A percentile compares a stretch with the other conserved stretches of the same genome.
Evolutionary conservation across 2,797 vertebrate genomes (phyloP).

Genomic region (Microhierax caerulescens): DNA sequence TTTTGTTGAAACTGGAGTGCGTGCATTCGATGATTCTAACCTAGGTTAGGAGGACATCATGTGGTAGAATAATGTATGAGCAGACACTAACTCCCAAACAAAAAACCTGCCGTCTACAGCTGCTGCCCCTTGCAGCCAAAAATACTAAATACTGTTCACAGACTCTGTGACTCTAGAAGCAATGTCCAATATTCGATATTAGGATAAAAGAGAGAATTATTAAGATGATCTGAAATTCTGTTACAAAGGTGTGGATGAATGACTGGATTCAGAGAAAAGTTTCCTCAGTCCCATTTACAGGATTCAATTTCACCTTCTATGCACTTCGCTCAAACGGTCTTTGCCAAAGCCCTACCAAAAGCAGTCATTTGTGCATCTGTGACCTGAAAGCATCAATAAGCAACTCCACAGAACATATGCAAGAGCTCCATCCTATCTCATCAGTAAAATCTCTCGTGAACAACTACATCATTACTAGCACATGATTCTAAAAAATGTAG

Average conservation of each 20-base stretch:
- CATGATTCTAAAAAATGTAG: not conserved
- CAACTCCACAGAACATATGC: not conserved
- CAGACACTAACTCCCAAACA: not conserved
- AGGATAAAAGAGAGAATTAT: not conserved
- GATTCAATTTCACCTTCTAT: not conserved
- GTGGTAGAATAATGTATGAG: constrained; percentile 48
- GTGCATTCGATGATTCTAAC: not conserved
- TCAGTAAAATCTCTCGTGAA: not conserved
- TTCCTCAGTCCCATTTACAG: not conserved
- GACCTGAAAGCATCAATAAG: not conserved
- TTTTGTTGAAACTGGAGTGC: not conserved
- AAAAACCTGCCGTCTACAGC: not conserved
- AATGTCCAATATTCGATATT: not conserved
- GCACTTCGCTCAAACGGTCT: not conserved
- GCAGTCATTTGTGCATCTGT: not conserved
- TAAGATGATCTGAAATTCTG: not conserved
- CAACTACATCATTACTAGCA: not conserved
- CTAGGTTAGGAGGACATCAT: constrained; percentile 61
- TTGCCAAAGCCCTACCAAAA: not conserved
- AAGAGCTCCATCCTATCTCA: not conserved
- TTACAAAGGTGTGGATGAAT: not conserved
- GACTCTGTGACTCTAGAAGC: not conserved
- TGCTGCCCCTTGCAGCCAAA: not conserved
- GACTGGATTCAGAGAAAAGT: not conserved
- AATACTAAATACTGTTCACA: not conserved